Evolutionary conservation across 2,888 invertebrate genomes (phyloP), one percentile per base, ranked within the genome.

Genomic region (Rhagonycha fulva): DNA sequence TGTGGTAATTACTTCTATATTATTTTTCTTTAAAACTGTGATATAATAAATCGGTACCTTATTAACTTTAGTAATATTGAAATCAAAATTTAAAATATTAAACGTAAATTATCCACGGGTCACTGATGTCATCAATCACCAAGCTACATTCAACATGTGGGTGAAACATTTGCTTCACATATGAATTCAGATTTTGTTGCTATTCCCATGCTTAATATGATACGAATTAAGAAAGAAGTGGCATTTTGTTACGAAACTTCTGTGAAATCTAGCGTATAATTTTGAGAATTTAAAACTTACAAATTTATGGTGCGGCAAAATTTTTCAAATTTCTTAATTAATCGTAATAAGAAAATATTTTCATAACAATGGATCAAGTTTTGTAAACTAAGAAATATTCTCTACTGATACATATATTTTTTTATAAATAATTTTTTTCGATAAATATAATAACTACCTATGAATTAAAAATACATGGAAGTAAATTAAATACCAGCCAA

Each of bases 71-170:
- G 12, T n/a, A 9, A 47, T n/a, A n/a, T n/a, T 47, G n/a, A 47
- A 47, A 47, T 47, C 47, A 47, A 47, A 66, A 24, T 66, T 66
- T 1, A 68, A 30, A 62, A 30, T 61, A 23, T 47, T 28, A 61
- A n/a, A 70, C 26, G 62, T 23, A 69, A 76, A 81, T 83, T 82
- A 82, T 84, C 83, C 84, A 84, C 83, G 84, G 85, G 85, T 84
- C 85, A 84, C 81, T 82, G 83, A 81, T 80, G 83, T 84, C 84
- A 85, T 85, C 84, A 84, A 85, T 85, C 84, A 85, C 81, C 77
- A 80, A 78, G 79, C 75, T 76, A 77, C 81, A 68, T 73, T 72
- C 68, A 76, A 77, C 76, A 82, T 78, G 80, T 82, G 81, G 14
- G 63, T 76, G 71, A 68, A 78, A 82, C 85, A 84, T 83, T 80